Percentiles rank a stretch among this genome's conserved stretches.
Conservation (phyloP, 2,797 vertebrate species). For the Danio albolineatus region DNA sequence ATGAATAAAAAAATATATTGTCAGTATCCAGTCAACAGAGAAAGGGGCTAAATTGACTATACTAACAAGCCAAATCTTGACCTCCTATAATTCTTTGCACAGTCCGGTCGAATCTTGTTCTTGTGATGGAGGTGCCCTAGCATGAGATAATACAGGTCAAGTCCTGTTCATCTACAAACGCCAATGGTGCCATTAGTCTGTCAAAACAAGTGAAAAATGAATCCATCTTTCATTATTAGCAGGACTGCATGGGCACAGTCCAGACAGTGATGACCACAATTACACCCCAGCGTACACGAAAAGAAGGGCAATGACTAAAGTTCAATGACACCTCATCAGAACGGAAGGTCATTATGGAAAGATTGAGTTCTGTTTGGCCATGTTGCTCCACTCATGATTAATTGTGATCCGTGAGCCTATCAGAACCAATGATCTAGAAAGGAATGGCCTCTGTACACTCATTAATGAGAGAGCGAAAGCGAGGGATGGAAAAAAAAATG, state of each 20-base stretch:
- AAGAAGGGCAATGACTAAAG: conserved; percentile 46
- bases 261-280: conserved; percentile 59
- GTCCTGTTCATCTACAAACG: conserved; percentile 62
- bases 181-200: conserved; percentile 65
- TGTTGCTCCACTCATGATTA: conserved; percentile 44
- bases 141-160: conserved; percentile 64
- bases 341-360: conserved; percentile 42
- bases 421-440: conserved; percentile 65
- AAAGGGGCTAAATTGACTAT: not conserved
- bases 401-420: conserved; percentile 61
- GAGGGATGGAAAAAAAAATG: conserved; percentile 60
- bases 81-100: not conserved
- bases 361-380: conserved; percentile 46
- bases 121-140: conserved; percentile 12
- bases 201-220: conserved; percentile 67
- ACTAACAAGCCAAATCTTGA: not conserved
- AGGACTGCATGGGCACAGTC: conserved; percentile 63
- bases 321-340: conserved; percentile 39
- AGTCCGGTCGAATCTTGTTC: conserved; percentile 20
- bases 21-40: not conserved
- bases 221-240: conserved; percentile 66
- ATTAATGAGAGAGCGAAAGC: conserved; percentile 70
- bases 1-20: too few relatives aligned
- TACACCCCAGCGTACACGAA: conserved; percentile 52
- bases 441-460: conserved; percentile 66